phyloP scores from a whole-genome alignment of 2,797 vertebrate species.

The Hemitrygon akajei region DNA sequence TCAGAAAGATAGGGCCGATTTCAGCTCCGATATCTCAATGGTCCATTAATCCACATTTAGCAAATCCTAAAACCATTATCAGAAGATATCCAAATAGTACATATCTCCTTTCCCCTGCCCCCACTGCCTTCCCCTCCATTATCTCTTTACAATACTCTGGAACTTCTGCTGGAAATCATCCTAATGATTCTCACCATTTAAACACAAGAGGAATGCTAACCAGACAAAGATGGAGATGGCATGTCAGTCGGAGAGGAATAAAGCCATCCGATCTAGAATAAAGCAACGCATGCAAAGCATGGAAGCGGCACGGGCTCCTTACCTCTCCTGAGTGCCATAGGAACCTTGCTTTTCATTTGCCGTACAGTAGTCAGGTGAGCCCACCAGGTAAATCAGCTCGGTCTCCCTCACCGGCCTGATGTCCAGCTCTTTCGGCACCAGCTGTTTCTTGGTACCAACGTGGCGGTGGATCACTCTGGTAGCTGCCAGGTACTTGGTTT shows the following conservation, averaged over 20 bases:
- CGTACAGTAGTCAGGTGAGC: conserved; percentile 61
- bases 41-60: background rate
- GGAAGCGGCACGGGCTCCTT: background rate
- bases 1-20: background rate
- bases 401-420: conserved; percentile 53
- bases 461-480: conserved; percentile 58
- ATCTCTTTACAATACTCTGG: background rate
- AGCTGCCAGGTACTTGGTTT: conserved; percentile 61
- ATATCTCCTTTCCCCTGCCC: background rate
- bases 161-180: background rate
- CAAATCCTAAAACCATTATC: background rate
- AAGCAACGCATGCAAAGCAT: background rate
- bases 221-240: background rate
- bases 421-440: conserved; percentile 57
- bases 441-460: conserved; percentile 54
- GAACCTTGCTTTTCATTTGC: conserved; percentile 55
- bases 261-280: background rate
- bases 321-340: conserved; percentile 64
- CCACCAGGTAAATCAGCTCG: conserved; percentile 62
- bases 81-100: background rate
- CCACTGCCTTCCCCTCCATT: background rate
- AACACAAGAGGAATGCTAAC: background rate
- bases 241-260: background rate
- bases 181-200: background rate
- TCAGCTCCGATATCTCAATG: background rate